Evolutionary conservation across 2,888 invertebrate genomes (phyloP), one percentile per base, ranked within the genome.

Genomic region (Sympetrum striolatum): DNA sequence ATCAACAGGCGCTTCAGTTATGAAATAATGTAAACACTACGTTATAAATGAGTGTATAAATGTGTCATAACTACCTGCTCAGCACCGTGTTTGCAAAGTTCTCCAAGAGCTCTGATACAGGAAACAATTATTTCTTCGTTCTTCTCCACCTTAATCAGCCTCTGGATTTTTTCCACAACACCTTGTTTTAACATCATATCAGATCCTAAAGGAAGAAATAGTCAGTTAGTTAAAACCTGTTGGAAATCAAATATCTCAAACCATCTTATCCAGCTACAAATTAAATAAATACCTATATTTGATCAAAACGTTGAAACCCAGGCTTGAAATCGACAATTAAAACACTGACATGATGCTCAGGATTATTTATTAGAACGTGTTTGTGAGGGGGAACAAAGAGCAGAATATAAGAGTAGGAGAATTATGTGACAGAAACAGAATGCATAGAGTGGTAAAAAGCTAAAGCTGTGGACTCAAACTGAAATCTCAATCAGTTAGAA

Each of bases 101-200:
- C 98, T 4, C 97, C 97, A 90, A 99, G 95, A 39, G 97, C 96
- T 92, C 98, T 95, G 37, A 95, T 93, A 31, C 94, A 96, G 92
- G 97, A 96, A 0, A 97, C 94, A 92, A 96, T 96, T 90, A 98
- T 96, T 39, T 97, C 96, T 80, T 94, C 93, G 93, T 97, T 96
- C 92, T 97, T 97, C 92, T 98, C 98, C 0, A 96, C 94, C 94
- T 98, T 98, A 0, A 98, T 93, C 15, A 98, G 93, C 91, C 96
- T 96, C 90, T 95, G 95, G 91, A 98, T 96, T 93, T 95, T 95
- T 48, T 95, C 94, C 0, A 97, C 94, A 22, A 97, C 94, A 81
- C 96, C 96, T 92, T 95, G 96, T 92, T 96, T 96, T 90, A 96
- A 94, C 94, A 98, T 96, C 4, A 97, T 93, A 91, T 97, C 96